Conservation (phyloP, 2,888 invertebrate species). For the Tolmerus cingulatus region DNA sequence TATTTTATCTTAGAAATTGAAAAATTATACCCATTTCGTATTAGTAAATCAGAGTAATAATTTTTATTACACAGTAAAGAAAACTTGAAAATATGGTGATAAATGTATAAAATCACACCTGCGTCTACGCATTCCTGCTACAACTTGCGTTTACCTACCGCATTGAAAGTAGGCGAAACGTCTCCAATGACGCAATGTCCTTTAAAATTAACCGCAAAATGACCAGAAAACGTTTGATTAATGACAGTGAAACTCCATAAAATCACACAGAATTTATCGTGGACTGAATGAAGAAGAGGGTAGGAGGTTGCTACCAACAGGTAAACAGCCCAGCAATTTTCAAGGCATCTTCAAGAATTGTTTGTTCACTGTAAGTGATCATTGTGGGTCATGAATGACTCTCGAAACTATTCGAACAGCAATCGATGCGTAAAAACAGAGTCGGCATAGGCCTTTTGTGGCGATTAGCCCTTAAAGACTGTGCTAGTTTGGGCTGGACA, state of each 20-base stretch:
- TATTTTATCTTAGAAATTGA: too few relatives aligned
- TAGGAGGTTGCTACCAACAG: slow-evolving; percentile 14
- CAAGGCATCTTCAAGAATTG: slow-evolving; percentile 34
- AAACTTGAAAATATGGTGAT: background rate
- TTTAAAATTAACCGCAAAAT: slow-evolving; percentile 35
- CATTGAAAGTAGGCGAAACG: slow-evolving; percentile 20
- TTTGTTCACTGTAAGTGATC: slow-evolving; percentile 10
- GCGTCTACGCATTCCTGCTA: background rate
- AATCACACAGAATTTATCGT: slow-evolving; percentile 17
- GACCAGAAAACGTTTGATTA: slow-evolving; percentile 36
- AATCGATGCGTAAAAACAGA: slow-evolving; percentile 21
- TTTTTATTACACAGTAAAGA: too few relatives aligned
- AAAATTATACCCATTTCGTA: too few relatives aligned
- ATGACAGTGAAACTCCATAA: slow-evolving; percentile 23
- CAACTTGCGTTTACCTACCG: slow-evolving; percentile 13
- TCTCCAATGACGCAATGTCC: background rate
- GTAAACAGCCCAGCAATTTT: slow-evolving; percentile 33
- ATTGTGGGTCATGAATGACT: slow-evolving; percentile 24
- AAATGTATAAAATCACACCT: background rate
- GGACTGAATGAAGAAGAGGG: background rate
- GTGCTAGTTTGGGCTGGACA: background rate
- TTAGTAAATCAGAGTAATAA: too few relatives aligned
- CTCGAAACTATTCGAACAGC: background rate
- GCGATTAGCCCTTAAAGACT: background rate
- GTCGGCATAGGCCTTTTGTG: slow-evolving; percentile 23